Evolutionary conservation across 92 coral and sea anemone genomes (phyloP).

Genomic region (Epizoanthus rinbou): DNA sequence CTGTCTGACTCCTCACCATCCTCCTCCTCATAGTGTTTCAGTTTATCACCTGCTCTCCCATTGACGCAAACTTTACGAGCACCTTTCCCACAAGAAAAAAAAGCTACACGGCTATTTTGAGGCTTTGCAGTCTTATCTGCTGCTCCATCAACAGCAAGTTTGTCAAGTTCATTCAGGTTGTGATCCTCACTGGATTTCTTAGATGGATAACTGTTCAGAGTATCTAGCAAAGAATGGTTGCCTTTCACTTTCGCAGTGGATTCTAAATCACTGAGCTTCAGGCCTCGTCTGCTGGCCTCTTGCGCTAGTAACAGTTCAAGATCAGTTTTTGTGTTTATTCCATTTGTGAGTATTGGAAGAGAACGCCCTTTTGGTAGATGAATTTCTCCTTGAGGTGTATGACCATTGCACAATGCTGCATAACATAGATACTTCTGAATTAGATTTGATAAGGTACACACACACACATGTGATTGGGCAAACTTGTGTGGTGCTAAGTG

Average conservation of each 20-base stretch:
- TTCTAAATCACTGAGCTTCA: conserved; percentile 77
- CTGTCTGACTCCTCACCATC: conserved; percentile 95
- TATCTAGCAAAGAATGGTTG: conserved; percentile 60
- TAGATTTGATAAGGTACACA: too few relatives aligned
- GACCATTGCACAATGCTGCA: conserved; percentile 80
- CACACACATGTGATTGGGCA: too few relatives aligned
- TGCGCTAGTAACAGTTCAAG: conserved; percentile 90
- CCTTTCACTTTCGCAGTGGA: conserved; percentile 75
- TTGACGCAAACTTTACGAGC: conserved; percentile 52
- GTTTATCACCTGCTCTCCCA: conserved; percentile 58
- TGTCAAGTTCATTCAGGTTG: conserved; percentile 98
- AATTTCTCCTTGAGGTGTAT: conserved; percentile 61
- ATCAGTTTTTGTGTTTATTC: conserved; percentile 85
- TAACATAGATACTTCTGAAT: neutral
- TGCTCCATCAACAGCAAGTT: conserved; percentile 67
- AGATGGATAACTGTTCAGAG: conserved; percentile 59
- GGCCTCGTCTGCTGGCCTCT: conserved; percentile 81
- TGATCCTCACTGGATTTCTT: conserved; percentile 94
- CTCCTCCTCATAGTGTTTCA: conserved; percentile 64
- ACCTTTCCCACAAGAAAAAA: conserved; percentile 62
- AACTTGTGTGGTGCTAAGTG: neutral
- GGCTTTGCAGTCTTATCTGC: conserved; percentile 52
- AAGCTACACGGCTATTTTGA: conserved; percentile 53
- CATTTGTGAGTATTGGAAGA: conserved; percentile 84
- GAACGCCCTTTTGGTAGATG: conserved; percentile 61